Evolutionary conservation across 2,888 invertebrate genomes (phyloP).

Genomic region (Eudasyphora cyanicolor): DNA sequence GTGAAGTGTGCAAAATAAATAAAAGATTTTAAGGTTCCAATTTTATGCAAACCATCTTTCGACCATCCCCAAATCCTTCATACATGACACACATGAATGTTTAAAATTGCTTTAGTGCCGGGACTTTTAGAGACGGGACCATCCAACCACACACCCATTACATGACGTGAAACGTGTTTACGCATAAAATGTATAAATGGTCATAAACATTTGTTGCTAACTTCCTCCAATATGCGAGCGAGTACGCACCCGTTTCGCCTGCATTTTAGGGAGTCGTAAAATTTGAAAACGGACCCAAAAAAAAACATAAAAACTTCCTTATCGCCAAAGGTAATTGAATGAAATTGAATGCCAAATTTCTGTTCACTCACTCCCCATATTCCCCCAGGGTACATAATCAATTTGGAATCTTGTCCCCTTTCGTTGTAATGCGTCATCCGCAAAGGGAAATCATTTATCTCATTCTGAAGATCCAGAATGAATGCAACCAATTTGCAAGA

Average conservation of each 20-base stretch:
- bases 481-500: no score
- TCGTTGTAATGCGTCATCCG: background rate
- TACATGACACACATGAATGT: background rate
- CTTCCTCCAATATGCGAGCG: background rate
- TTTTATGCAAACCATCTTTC: slow-evolving; percentile 41
- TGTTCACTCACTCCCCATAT: background rate
- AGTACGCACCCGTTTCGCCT: background rate
- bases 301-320: slow-evolving; percentile 45
- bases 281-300: background rate
- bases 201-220: slow-evolving; percentile 61
- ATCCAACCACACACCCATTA: slow-evolving; percentile 23
- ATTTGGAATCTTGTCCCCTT: no score
- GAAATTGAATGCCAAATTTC: slow-evolving; percentile 23
- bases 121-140: background rate
- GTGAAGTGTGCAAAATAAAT: slow-evolving; percentile 31
- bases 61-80: background rate
- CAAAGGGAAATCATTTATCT: no score
- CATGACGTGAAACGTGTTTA: slow-evolving; percentile 63
- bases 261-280: slow-evolving; percentile 59
- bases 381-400: no score
- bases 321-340: slow-evolving; percentile 40
- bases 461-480: no score
- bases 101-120: background rate
- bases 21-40: slow-evolving; percentile 48
- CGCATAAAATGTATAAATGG: slow-evolving; percentile 66